Percentiles rank a stretch among this genome's conserved stretches.
phyloP scores from a whole-genome alignment of 2,888 invertebrate genomes.

The Drosophila phalerata region DNA sequence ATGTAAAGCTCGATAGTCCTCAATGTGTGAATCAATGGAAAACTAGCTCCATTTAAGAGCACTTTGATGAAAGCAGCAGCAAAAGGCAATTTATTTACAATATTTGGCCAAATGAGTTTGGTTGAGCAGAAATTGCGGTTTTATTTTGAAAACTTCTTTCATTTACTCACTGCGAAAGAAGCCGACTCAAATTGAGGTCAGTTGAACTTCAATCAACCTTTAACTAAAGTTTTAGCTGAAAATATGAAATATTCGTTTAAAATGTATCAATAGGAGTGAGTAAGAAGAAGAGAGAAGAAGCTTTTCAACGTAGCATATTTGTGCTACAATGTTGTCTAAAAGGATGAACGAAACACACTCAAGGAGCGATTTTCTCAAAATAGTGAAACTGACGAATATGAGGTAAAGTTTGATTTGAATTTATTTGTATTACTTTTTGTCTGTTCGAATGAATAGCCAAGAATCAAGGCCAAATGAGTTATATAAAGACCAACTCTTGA shows the following conservation, averaged over 20 bases:
- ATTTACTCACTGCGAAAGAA: slow-evolving; percentile 28
- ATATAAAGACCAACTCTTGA: neutral
- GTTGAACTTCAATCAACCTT: slow-evolving; percentile 34
- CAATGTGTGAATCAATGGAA: neutral
- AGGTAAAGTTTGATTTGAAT: neutral
- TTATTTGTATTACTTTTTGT: neutral
- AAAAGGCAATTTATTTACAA: slow-evolving; percentile 28
- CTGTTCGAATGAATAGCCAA: neutral
- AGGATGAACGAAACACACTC: slow-evolving; percentile 14
- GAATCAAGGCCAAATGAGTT: neutral
- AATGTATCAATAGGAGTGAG: slow-evolving; percentile 5
- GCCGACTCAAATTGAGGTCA: slow-evolving; percentile 30
- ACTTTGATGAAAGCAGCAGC: neutral
- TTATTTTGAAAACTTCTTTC: slow-evolving; percentile 41
- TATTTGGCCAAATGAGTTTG: slow-evolving; percentile 38
- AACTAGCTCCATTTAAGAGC: slow-evolving; percentile 2
- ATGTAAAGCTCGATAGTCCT: neutral
- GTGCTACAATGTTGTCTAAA: slow-evolving; percentile 27
- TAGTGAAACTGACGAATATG: slow-evolving; percentile 1
- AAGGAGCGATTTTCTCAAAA: slow-evolving; percentile 1
- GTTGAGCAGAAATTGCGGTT: slow-evolving; percentile 20
- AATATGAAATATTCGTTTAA: slow-evolving; percentile 37
- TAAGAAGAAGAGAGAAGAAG: neutral
- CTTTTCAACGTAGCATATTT: slow-evolving; percentile 18
- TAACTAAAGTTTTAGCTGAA: slow-evolving; percentile 20